Evolutionary conservation across 2,113 vertebrate genomes (phyloP), one percentile per base, ranked within the genome.

Genomic region (Cyphomyrus discorhynchus): DNA sequence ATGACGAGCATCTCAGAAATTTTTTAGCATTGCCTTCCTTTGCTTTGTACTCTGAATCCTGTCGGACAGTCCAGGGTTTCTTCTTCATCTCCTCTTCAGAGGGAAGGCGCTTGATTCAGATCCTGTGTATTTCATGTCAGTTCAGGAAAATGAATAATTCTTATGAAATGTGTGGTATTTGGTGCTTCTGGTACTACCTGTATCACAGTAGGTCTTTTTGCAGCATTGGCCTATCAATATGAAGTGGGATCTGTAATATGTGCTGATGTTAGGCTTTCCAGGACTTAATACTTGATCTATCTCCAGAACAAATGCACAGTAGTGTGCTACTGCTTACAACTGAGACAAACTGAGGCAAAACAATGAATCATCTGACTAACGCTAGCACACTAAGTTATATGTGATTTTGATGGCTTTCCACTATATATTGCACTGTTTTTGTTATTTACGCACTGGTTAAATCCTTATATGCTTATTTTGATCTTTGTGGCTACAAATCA

Each of bases 391-490:
- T 35, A 53, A 27, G 27, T 56, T 35, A 5, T 86, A 35, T 52
- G 50, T n/a, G 27, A 86, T 27, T 31, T 80, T 15, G 74, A 42
- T 42, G n/a, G 13, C 85, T 35, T 87, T 87, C 7, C 11, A 6
- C 24, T 53, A 24, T 87, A 39, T 31, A 21, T 31, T 53, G 31
- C 31, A 9, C 11, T 87, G 27, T 35, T 56, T 56, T 56, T 56
- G 11, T 87, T n/a, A n/a, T 27, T 10, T 27, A 31, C 19, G 13
- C 50, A 87, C 10, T 9, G 50, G 49, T 35, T 10, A 53, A 93
- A 94, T 94, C 89, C 91, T 93, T 88, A 1, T 89, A 90, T 91
- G 90, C 92, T 90, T 93, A 90, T 86, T 92, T 92, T 86, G 21
- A 86, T 88, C 90, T 77, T 89, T 88, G 92, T 21, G 2, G 86